Evolutionary conservation across 2,888 invertebrate genomes (phyloP).

Genomic region (Andrena haemorrhoa): DNA sequence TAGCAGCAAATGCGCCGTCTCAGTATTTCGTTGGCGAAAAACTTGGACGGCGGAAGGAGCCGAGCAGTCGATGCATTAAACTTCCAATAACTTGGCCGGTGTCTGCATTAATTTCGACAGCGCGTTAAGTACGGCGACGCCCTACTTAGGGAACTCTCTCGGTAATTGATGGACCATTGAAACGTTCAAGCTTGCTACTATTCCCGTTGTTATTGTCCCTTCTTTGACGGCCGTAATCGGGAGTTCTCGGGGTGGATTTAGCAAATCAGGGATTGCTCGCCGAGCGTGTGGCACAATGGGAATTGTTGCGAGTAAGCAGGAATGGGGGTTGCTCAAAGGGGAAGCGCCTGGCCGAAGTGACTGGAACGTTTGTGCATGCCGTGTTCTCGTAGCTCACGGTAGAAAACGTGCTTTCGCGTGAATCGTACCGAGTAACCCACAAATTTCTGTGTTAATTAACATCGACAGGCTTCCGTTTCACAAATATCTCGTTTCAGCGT

Average conservation of each 20-base stretch:
- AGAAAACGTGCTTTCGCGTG: background rate
- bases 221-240: background rate
- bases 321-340: conserved; percentile 21
- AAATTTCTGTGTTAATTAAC: conserved; percentile 10
- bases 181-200: background rate
- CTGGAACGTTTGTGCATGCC: background rate
- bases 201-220: background rate
- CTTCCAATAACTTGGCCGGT: conserved; percentile 3
- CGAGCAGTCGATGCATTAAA: background rate
- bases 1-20: background rate
- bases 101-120: background rate
- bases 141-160: background rate
- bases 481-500: background rate
- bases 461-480: background rate
- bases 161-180: background rate
- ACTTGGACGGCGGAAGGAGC: background rate
- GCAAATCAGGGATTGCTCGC: background rate
- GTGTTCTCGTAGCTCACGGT: background rate
- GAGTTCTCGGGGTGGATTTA: background rate
- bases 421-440: background rate
- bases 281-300: background rate
- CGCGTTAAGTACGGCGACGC: background rate
- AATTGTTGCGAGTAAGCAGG: conserved; percentile 2
- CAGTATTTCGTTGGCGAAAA: background rate
- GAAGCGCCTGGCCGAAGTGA: background rate